Conservation (phyloP, 1,140 invertebrate genomes). For the Hormaphis cornu region DNA sequence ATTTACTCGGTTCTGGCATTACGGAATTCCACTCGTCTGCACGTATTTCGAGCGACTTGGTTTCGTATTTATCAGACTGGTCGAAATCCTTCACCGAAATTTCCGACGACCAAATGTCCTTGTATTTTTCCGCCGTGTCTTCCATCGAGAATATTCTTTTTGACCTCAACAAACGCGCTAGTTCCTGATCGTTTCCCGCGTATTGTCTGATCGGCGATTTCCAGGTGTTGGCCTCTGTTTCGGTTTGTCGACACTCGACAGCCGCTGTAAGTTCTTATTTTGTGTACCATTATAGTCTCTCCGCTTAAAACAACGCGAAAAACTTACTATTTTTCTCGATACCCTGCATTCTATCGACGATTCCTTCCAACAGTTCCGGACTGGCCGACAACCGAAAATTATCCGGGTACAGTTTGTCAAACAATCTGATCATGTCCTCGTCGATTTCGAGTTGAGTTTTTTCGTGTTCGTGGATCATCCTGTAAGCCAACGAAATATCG, state of each 20-base stretch:
- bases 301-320: neutral
- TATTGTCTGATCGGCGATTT: no score
- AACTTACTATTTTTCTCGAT: neutral
- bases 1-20: no score
- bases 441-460: constrained; percentile 8
- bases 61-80: no score
- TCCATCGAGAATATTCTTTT: no score
- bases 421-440: neutral
- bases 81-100: no score
- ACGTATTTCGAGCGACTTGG: no score
- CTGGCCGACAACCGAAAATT: neutral
- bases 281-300: no score
- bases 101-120: no score
- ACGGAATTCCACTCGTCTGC: no score
- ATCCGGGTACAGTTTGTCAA: constrained; percentile 1
- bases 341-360: neutral
- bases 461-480: constrained; percentile 12
- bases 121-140: no score
- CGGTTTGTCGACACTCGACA: neutral
- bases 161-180: no score
- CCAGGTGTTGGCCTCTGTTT: neutral
- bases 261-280: neutral
- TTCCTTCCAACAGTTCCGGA: neutral
- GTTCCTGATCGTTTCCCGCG: no score
- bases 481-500: neutral